Conservation (phyloP, 2,888 invertebrate species). For the Campoletis raptor region DNA sequence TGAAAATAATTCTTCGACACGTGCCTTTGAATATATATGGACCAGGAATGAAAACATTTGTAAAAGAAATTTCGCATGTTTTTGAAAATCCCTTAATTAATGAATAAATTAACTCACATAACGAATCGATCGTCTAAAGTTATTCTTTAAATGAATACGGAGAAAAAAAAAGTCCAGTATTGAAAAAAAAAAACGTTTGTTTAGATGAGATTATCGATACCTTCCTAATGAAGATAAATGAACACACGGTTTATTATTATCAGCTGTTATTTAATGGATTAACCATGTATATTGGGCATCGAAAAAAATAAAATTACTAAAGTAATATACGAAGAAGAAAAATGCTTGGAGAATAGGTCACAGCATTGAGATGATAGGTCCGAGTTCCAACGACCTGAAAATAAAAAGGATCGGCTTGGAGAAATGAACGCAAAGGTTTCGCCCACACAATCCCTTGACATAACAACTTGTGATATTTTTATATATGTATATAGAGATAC, state of each 20-base stretch:
- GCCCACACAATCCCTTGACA: slow-evolving; percentile 45
- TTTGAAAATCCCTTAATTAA: not conserved
- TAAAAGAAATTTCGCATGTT: not conserved
- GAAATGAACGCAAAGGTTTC: slow-evolving; percentile 53
- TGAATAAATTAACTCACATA: not conserved
- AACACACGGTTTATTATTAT: slow-evolving; percentile 7
- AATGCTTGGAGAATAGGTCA: slow-evolving; percentile 36
- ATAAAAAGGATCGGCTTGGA: slow-evolving; percentile 48
- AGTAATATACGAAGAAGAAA: slow-evolving; percentile 13
- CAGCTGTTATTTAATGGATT: slow-evolving; percentile 21
- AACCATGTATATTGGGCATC: not conserved
- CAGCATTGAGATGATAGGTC: slow-evolving; percentile 7
- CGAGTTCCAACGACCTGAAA: slow-evolving; percentile 37
- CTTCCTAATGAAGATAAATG: slow-evolving; percentile 28
- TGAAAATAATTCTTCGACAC: slow-evolving; percentile 26
- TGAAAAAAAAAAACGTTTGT: not conserved
- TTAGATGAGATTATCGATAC: not conserved
- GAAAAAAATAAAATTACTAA: slow-evolving; percentile 28
- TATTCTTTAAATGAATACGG: not conserved
- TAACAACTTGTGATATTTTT: slow-evolving; percentile 39
- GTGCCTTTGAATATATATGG: not conserved
- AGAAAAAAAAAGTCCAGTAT: not conserved
- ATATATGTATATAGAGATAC: slow-evolving; percentile 4
- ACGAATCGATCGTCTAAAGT: not conserved
- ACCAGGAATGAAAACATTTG: not conserved